These are phyloP conservation scores for Octonoba sinensis DNA, from an alignment of 2,888 invertebrate genomes.

Conservation along the genomic window DNA sequence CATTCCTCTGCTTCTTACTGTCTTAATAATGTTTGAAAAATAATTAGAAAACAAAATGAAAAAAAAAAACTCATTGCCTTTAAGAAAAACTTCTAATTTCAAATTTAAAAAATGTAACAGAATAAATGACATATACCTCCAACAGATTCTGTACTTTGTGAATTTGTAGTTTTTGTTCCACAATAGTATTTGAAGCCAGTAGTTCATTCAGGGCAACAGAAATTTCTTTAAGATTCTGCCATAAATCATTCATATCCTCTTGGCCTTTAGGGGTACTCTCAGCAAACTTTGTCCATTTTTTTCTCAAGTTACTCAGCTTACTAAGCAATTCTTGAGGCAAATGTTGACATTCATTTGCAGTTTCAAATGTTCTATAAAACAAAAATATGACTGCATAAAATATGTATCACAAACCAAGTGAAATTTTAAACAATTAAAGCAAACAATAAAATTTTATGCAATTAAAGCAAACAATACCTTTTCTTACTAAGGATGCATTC, in stretches of 20 bases:
- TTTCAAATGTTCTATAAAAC: slow-evolving; percentile 16
- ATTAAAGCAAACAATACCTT: slow-evolving; percentile 30
- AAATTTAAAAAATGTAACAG: neutral
- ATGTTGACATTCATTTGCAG: slow-evolving; percentile 5
- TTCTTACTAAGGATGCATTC: slow-evolving; percentile 25
- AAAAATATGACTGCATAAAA: neutral
- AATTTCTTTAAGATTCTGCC: slow-evolving; percentile 21
- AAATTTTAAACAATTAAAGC: neutral
- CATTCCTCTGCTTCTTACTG: too few species aligned
- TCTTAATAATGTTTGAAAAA: too few species aligned
- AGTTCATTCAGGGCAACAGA: slow-evolving; percentile 22
- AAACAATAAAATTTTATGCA: neutral
- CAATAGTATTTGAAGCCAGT: neutral
- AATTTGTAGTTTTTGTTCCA: slow-evolving; percentile 11
- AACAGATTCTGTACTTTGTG: slow-evolving; percentile 10
- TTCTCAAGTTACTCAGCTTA: slow-evolving; percentile 6
- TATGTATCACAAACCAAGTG: neutral
- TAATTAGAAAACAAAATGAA: too few species aligned
- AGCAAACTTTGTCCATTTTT: slow-evolving; percentile 42
- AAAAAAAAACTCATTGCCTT: too few species aligned
- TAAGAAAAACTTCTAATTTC: neutral
- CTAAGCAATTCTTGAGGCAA: slow-evolving; percentile 5
- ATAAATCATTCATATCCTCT: slow-evolving; percentile 18
- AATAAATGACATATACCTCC: slow-evolving; percentile 17
- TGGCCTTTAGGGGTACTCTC: slow-evolving; percentile 37